phyloP scores from a whole-genome alignment of 64 coral and sea anemone species.

The Stylophora pistillata region DNA sequence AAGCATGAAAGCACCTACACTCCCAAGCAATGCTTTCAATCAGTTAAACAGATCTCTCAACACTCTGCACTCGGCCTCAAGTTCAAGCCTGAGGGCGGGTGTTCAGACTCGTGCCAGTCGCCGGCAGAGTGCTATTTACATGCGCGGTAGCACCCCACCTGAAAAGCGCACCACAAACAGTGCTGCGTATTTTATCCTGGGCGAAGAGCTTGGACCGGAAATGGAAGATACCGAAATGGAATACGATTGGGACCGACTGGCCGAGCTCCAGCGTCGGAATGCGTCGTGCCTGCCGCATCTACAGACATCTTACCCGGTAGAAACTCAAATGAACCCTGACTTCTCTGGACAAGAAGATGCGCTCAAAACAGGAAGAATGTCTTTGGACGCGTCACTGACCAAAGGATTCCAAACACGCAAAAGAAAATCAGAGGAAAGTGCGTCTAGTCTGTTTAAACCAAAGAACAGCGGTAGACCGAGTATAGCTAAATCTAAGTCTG shows the following conservation, averaged over 20 bases:
- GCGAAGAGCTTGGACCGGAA: constrained; percentile 28
- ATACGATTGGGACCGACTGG: constrained; percentile 61
- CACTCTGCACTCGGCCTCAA: constrained; percentile 40
- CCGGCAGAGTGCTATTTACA: constrained; percentile 67
- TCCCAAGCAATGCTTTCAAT: background rate
- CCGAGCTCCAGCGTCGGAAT: constrained; percentile 63
- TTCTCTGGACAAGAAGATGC: constrained; percentile 13
- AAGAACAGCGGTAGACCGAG: background rate
- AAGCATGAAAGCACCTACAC: background rate
- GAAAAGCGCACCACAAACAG: constrained; percentile 50
- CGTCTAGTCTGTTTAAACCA: background rate
- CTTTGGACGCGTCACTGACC: constrained; percentile 24
- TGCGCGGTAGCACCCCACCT: constrained; percentile 47
- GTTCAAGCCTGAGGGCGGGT: constrained; percentile 34
- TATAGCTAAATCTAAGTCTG: constrained; percentile 47
- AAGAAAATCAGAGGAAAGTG: constrained; percentile 21
- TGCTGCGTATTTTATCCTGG: constrained; percentile 59
- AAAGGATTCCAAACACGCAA: constrained; percentile 9
- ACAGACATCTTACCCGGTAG: constrained; percentile 64
- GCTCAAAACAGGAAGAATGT: constrained; percentile 36
- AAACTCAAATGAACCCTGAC: constrained; percentile 56
- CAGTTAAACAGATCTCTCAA: constrained; percentile 23
- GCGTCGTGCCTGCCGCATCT: constrained; percentile 56
- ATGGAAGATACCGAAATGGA: constrained; percentile 60
- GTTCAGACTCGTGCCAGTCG: constrained; percentile 49